These are phyloP conservation scores for Cotesia glomerata DNA, from an alignment of 1,140 invertebrate genomes.

Conservation along the genomic window DNA sequence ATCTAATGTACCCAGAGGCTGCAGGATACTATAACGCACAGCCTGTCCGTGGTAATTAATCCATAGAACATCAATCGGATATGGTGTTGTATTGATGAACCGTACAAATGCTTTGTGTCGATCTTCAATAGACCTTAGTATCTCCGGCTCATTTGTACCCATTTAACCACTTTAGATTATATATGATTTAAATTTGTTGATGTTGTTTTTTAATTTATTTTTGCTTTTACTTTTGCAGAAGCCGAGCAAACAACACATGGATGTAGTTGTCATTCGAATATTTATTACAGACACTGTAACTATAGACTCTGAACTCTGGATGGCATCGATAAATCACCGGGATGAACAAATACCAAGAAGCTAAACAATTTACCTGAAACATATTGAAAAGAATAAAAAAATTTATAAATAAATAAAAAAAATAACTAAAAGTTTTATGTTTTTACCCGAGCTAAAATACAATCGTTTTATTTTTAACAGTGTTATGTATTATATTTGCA, in stretches of 20 bases:
- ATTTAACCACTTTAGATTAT: slow-evolving; percentile 10
- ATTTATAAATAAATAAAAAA: background rate
- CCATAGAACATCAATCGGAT: slow-evolving; percentile 75
- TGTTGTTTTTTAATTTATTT: too few species aligned
- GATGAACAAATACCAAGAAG: background rate
- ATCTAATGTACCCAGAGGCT: slow-evolving; percentile 64
- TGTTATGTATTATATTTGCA: slow-evolving; percentile 5
- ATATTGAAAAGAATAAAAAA: background rate
- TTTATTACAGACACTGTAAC: background rate
- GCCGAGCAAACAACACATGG: background rate
- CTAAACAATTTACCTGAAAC: background rate
- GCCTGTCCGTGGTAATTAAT: slow-evolving; percentile 72
- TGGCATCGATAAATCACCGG: too few species aligned
- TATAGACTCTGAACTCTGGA: too few species aligned
- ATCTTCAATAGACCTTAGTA: slow-evolving; percentile 59
- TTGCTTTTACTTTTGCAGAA: too few species aligned
- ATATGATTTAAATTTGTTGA: too few species aligned
- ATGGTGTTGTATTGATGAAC: slow-evolving; percentile 72
- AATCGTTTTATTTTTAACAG: slow-evolving; percentile 10
- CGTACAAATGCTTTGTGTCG: slow-evolving; percentile 67
- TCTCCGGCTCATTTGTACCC: background rate
- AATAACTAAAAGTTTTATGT: background rate
- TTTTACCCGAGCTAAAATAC: background rate
- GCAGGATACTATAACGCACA: slow-evolving; percentile 65
- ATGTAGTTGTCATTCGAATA: background rate